Evolutionary conservation across 2,797 vertebrate genomes (phyloP).

Genomic region (Phalloptychus januarius): DNA sequence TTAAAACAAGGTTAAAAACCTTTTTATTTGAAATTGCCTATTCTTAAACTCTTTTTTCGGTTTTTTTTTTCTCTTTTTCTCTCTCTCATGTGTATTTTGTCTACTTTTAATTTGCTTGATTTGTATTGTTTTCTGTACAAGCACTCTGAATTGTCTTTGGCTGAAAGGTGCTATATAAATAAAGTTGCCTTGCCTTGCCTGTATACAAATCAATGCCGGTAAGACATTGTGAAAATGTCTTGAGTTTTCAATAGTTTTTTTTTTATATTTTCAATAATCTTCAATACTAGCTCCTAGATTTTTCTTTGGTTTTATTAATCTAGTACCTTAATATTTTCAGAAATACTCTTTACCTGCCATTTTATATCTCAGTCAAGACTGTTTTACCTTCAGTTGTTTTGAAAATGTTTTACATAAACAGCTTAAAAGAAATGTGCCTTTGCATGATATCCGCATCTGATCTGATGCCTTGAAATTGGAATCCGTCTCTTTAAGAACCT

Average conservation of each 20-base stretch:
- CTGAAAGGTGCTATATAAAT: too few species aligned
- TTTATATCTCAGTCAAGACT: not conserved
- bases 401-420: not conserved
- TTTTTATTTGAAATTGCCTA: too few species aligned
- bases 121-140: too few species aligned
- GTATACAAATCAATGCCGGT: not conserved
- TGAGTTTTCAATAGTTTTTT: not conserved
- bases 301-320: not conserved
- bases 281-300: not conserved
- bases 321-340: not conserved
- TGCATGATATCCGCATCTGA: not conserved
- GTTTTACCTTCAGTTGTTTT: not conserved
- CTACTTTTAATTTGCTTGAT: too few species aligned
- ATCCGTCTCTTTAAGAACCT: not conserved
- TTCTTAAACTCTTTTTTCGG: too few species aligned
- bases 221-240: not conserved
- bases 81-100: too few species aligned
- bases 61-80: too few species aligned
- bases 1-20: too few species aligned
- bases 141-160: too few species aligned
- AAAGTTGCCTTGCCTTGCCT: too few species aligned
- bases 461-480: not conserved
- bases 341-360: not conserved
- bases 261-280: not conserved
- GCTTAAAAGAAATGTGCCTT: not conserved